Base-by-base conservation (phyloP, 1,140 invertebrate species). In the Lordiphosa collinella region DNA sequence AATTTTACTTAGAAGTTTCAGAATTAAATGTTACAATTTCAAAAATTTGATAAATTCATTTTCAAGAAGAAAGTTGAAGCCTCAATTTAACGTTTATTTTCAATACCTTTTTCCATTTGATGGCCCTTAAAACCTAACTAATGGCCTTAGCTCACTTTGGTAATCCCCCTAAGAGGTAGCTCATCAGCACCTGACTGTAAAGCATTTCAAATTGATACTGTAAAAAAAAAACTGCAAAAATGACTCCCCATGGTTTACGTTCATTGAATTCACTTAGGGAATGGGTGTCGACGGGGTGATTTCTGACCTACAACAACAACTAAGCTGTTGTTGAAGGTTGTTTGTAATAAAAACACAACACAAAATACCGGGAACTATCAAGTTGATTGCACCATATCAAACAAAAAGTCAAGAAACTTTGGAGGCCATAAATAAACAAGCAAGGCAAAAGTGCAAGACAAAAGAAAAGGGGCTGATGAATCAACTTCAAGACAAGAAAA, bases 271-370 rank as follows among this genome's bases (percentile, higher is more conserved):
- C 18, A 25, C 41, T 7, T 8, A 16, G 14, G 16, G 13, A 16
- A 38, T 11, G 13, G 7, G 11, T 11, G 41, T n/a, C 7, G 11
- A 8, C 18, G 41, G 22, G 29, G 22, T 12, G 41, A 29, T 44
- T 18, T 25, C 52, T 67, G 50, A 67, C 64, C 64, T 67, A 58
- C 48, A 49, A 50, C 65, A 68, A 67, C 37, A 46, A 31, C 3
- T 25, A 36, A 16, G 1, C n/a, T 10, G n/a, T 16, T 54, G 22
- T 31, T 12, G 58, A 37, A 5, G 8, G 8, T 14, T 36, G 35
- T 38, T 32, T 22, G 29, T 11, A 16, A 2, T 12, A 8, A 38
- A 29, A 36, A 48, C 13, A 48, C 13, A 9, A 34, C 6, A 43
- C 13, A 34, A 36, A 29, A 44, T 31, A 25, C 41, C 41, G 41